A percentile compares a stretch with the other conserved stretches of the same genome.
phyloP scores from a whole-genome alignment of 2,113 vertebrate genomes.

The Prietella phreatophila region DNA sequence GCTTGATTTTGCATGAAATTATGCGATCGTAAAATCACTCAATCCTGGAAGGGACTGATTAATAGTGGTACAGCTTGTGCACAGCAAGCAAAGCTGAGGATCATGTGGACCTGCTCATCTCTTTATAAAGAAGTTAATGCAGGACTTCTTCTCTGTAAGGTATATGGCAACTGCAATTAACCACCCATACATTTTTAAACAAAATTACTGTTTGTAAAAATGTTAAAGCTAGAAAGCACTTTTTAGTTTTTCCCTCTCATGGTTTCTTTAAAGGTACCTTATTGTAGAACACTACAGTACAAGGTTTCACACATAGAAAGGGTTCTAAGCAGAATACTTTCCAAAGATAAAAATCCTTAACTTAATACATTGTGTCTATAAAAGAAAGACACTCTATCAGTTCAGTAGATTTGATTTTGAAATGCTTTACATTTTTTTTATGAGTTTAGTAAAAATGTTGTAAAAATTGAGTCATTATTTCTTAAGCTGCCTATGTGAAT shows the following conservation, averaged over 20 bases:
- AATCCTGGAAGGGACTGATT: too few relatives aligned
- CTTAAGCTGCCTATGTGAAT: background rate
- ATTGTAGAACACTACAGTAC: background rate
- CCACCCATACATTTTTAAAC: background rate
- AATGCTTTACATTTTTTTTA: background rate
- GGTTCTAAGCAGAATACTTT: background rate
- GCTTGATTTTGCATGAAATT: too few relatives aligned
- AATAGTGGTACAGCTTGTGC: conserved; percentile 25
- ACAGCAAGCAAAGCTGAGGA: conserved; percentile 47
- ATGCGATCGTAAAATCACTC: too few relatives aligned
- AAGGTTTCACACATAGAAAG: background rate
- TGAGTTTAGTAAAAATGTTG: background rate
- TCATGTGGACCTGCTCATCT: conserved; percentile 24
- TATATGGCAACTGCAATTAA: background rate
- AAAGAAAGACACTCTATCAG: background rate
- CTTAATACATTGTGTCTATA: background rate
- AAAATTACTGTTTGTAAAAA: background rate
- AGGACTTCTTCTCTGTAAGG: background rate
- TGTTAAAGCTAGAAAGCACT: background rate
- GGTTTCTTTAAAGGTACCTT: background rate
- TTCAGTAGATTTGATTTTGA: background rate
- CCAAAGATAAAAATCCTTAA: background rate
- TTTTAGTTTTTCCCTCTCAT: background rate
- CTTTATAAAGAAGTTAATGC: conserved; percentile 31
- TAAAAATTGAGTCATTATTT: background rate